Evolutionary conservation across 2,113 vertebrate genomes (phyloP).

Genomic region (Heliornis fulica): DNA sequence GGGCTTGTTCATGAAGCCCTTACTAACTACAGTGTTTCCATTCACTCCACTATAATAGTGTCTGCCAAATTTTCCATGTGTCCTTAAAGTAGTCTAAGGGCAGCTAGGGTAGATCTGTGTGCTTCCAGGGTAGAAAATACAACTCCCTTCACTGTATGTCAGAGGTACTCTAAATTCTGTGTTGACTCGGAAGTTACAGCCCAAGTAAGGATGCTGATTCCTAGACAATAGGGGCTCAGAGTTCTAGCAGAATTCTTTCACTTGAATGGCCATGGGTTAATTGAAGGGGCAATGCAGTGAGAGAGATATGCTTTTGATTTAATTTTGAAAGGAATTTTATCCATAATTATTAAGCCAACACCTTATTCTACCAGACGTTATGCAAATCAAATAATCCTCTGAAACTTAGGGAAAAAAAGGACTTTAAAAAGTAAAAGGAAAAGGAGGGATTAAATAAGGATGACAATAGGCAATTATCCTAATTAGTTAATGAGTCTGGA

Average conservation of each 20-base stretch:
- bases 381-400: neutral
- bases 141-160: neutral
- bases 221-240: neutral
- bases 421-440: neutral
- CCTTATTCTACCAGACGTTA: neutral
- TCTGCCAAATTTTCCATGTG: neutral
- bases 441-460: neutral
- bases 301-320: neutral
- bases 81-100: neutral
- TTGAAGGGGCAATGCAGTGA: neutral
- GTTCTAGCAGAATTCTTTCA: neutral
- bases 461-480: neutral
- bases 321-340: conserved; percentile 19
- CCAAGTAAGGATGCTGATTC: neutral
- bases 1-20: neutral
- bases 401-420: neutral
- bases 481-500: neutral
- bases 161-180: neutral
- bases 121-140: neutral
- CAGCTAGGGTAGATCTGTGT: neutral
- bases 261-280: neutral
- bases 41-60: neutral
- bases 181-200: neutral
- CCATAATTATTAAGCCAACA: neutral
- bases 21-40: neutral